These are phyloP conservation scores for Notothenia rossii DNA, from an alignment of 2,113 vertebrate genomes.

Conservation along the genomic window DNA sequence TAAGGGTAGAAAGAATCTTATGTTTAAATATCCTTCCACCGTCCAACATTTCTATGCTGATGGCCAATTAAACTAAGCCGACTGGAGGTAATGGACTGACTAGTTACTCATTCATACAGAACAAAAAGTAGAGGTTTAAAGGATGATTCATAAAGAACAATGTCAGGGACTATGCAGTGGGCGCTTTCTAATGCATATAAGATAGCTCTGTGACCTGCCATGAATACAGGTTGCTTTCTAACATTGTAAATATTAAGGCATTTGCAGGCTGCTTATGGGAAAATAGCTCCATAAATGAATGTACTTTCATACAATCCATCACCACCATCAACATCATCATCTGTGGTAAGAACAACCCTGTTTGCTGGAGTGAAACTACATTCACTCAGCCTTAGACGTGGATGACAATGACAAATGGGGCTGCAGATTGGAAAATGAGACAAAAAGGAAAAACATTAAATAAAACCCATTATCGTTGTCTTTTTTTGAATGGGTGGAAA, in stretches of 20 bases:
- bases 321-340: conserved; percentile 78
- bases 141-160: conserved; percentile 16
- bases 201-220: background rate
- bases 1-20: background rate
- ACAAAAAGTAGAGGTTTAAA: conserved; percentile 15
- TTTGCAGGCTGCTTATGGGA: conserved; percentile 24
- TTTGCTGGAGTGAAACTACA: conserved; percentile 74
- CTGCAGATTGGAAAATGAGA: conserved; percentile 79
- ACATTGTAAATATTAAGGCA: conserved; percentile 4
- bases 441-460: conserved; percentile 81
- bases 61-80: conserved; percentile 22
- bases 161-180: background rate
- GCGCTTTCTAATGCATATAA: background rate
- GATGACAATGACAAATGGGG: conserved; percentile 81
- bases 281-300: conserved; percentile 53
- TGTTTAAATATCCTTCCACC: conserved; percentile 14
- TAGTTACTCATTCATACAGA: background rate
- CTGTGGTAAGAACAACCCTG: conserved; percentile 74
- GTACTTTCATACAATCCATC: conserved; percentile 73
- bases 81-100: conserved; percentile 11
- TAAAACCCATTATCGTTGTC: conserved; percentile 77
- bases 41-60: background rate
- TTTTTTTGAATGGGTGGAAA: conserved; percentile 69
- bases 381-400: conserved; percentile 70
- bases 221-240: conserved; percentile 17